Base-by-base conservation (phyloP, 2,888 invertebrate species). In the Latrodectus elegans region DNA sequence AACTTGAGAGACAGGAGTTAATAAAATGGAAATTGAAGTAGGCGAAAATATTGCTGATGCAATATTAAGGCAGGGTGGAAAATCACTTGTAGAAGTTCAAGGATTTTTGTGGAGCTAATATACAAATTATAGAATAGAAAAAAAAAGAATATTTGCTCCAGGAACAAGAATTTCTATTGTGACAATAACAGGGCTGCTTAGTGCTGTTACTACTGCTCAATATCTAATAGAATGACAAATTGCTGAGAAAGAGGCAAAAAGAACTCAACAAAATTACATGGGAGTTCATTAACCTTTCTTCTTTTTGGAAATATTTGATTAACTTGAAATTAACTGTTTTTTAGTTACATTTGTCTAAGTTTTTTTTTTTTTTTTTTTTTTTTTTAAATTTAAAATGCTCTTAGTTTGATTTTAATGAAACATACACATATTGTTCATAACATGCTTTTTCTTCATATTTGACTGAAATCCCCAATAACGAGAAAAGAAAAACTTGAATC, bases 81-180 rank as follows among this genome's bases (percentile, higher is more conserved):
- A 97, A 93, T 96, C 97, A 93, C 95, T 99, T 92, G 96, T 97
- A 92, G 98, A 99, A 94, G 97, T 99, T 93, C 98, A 98, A 94
- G 97, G 97, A 94, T 95, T 96, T 22, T 94, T 97, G 97, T 92
- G 97, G 98, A 93, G 97, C 98, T 93, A 97, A 96, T 94, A 97
- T 99, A 93, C 98, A 98, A 94, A 98, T 99, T 94, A 97, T 97
- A 91, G 22, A 22, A 22, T 22, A 22, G 22, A 1, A 22, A 98
- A 98, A 95, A 98, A 98, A 94, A 98, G 98, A 92, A 97, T 96
- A 92, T 98, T 97, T 94, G 97, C 97, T 91, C 98, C 98, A 90
- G 98, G 98, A 93, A 98, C 98, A 91, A 95, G 97, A 93, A 98
- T 98, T 94, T 96, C 98, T 92, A 97, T 98, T 93, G 98, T 98